phyloP scores from a whole-genome alignment of 2,888 invertebrate species.

The Smittia aterrima region DNA sequence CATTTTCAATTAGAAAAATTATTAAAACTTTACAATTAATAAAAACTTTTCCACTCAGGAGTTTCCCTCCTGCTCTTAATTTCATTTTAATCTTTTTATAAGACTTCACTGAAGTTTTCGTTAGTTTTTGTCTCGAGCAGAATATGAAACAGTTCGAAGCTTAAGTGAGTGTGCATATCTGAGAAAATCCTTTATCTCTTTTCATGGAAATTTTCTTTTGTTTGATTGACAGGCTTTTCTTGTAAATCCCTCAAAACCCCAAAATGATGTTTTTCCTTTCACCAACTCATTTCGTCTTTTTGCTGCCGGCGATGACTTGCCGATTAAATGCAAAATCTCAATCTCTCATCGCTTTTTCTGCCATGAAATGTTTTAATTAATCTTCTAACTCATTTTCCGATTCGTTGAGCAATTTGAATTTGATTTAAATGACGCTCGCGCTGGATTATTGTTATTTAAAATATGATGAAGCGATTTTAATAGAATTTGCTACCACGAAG shows the following conservation, averaged over 20 bases:
- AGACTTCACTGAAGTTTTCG: too few relatives aligned
- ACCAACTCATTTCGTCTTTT: not conserved
- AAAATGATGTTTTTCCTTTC: not conserved
- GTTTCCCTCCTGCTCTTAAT: too few relatives aligned
- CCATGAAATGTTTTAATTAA: constrained; percentile 23
- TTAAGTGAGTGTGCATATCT: too few relatives aligned
- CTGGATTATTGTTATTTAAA: constrained; percentile 4
- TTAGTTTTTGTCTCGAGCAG: too few relatives aligned
- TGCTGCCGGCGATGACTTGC: not conserved
- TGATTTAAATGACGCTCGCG: not conserved
- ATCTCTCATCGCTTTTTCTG: not conserved
- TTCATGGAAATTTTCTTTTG: not conserved
- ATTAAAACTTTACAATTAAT: too few relatives aligned
- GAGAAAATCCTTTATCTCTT: not conserved
- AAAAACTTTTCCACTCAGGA: too few relatives aligned
- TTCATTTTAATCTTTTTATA: too few relatives aligned
- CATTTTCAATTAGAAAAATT: too few relatives aligned
- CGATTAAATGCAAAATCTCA: not conserved
- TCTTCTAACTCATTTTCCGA: constrained; percentile 33
- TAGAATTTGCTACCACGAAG: not conserved
- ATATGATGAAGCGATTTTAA: constrained; percentile 10
- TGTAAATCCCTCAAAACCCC: not conserved
- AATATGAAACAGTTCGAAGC: too few relatives aligned
- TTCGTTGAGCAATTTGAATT: constrained; percentile 30
- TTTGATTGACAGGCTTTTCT: not conserved